Conservation (phyloP, 2,113 vertebrate genomes). For the Dolichotis patagonum region DNA sequence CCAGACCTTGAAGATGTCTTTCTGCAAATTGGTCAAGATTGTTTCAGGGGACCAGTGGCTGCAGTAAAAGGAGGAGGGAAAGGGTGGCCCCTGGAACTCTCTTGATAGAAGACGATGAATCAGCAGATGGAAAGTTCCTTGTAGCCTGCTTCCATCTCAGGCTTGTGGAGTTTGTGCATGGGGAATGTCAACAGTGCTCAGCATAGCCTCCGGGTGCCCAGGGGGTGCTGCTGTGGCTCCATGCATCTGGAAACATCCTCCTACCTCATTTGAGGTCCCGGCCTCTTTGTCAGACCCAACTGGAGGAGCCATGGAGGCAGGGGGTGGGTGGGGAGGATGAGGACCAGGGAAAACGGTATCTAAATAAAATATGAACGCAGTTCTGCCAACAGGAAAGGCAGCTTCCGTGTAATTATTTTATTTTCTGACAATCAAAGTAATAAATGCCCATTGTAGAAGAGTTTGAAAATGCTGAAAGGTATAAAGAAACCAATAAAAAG, state of each 20-base stretch:
- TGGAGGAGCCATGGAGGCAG: neutral
- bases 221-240: neutral
- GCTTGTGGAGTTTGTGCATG: neutral
- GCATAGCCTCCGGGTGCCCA: neutral
- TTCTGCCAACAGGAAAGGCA: neutral
- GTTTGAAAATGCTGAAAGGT: neutral
- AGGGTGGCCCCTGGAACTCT: neutral
- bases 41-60: neutral
- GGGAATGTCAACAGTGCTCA: neutral
- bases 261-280: neutral
- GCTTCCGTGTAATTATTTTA: neutral
- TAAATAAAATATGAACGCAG: neutral
- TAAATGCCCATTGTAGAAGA: neutral
- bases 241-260: neutral
- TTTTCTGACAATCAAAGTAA: constrained; percentile 7
- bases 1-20: neutral
- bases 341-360: neutral
- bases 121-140: neutral
- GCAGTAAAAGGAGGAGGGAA: neutral
- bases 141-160: neutral
- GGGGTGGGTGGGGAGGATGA: neutral
- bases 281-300: neutral
- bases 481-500: constrained; percentile 28
- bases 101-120: neutral
- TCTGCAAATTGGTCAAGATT: neutral